Evolutionary conservation across 2,888 invertebrate genomes (phyloP).

Genomic region (Leucozona laternaria): DNA sequence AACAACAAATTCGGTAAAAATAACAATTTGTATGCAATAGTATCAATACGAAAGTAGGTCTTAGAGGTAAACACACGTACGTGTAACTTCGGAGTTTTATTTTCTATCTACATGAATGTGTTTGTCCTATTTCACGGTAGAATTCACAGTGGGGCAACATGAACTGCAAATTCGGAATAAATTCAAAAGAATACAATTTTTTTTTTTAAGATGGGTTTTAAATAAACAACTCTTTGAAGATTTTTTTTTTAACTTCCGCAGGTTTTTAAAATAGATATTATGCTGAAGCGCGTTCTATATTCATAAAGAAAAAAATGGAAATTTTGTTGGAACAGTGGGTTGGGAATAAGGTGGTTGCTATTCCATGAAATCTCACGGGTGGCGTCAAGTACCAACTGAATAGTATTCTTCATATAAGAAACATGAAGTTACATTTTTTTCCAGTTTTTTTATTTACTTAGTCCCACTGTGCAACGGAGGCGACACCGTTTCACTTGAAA

Average conservation of each 20-base stretch:
- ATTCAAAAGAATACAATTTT: neutral
- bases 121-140: conserved; percentile 7
- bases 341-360: too few species aligned
- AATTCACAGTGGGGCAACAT: neutral
- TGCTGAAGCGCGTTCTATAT: too few species aligned
- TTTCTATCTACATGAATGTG: neutral
- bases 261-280: too few species aligned
- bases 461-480: neutral
- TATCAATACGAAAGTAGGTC: neutral
- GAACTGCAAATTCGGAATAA: neutral
- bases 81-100: neutral
- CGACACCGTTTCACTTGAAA: conserved; percentile 56
- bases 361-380: too few species aligned
- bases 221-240: neutral
- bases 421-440: too few species aligned
- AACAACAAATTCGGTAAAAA: neutral
- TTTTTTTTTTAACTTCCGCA: too few species aligned
- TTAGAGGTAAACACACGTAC: conserved; percentile 5
- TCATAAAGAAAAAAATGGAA: too few species aligned
- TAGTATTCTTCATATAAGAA: too few species aligned
- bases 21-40: conserved; percentile 5
- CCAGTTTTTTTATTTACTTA: neutral
- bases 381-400: too few species aligned
- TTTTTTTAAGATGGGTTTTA: neutral
- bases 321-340: too few species aligned